These are phyloP conservation scores for Hydrocynus forskahlii DNA, from an alignment of 2,797 vertebrate genomes.

Conservation along the genomic window DNA sequence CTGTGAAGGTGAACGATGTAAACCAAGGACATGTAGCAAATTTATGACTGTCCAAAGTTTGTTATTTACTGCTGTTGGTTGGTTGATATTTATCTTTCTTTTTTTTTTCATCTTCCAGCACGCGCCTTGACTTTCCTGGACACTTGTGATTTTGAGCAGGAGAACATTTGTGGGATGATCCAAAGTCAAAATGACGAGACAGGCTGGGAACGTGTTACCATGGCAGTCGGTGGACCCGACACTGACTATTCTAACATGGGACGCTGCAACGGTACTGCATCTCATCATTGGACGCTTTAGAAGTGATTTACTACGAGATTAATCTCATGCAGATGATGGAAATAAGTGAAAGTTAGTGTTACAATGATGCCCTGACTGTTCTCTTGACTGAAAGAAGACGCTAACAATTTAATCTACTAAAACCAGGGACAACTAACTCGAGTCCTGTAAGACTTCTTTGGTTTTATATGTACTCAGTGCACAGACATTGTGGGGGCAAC, in stretches of 20 bases:
- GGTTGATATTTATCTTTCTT: background rate
- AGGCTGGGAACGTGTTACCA: constrained; percentile 79
- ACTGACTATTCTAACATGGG: constrained; percentile 87
- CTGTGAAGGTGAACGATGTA: background rate
- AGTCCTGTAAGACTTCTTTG: background rate
- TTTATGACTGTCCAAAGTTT: constrained; percentile 34
- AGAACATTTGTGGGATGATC: constrained; percentile 93
- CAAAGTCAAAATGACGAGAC: constrained; percentile 77
- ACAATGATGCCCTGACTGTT: no score
- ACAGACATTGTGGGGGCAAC: no score
- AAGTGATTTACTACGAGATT: constrained; percentile 58
- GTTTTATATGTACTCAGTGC: constrained; percentile 12
- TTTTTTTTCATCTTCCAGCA: background rate
- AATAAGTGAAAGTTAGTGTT: no score
- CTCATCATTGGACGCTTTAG: constrained; percentile 83
- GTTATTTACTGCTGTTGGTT: background rate
- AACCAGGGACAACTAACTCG: background rate
- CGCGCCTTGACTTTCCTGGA: constrained; percentile 87
- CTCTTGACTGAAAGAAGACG: no score
- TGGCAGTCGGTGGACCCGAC: constrained; percentile 73
- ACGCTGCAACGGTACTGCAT: constrained; percentile 85
- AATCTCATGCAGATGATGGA: no score
- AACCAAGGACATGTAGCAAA: background rate
- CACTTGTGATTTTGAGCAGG: constrained; percentile 89
- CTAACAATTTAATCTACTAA: no score